Conservation (phyloP, 2,888 invertebrate genomes). For the Nemapogon koenigi region DNA sequence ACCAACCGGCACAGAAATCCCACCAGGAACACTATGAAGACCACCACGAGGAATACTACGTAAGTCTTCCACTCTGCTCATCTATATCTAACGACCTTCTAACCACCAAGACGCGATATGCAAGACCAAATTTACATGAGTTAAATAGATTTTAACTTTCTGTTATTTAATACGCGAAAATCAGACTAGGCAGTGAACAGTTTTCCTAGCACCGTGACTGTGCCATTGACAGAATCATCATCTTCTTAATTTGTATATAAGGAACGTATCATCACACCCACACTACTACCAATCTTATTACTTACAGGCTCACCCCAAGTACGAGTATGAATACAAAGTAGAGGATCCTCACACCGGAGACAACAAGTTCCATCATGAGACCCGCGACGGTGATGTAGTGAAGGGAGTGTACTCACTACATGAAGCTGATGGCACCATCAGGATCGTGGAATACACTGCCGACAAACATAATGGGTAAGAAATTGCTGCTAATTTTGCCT, state of each 20-base stretch:
- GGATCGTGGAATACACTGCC: slow-evolving; percentile 36
- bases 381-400: slow-evolving; percentile 7
- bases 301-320: slow-evolving; percentile 28
- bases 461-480: slow-evolving; percentile 30
- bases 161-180: too few species aligned
- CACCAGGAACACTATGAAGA: slow-evolving; percentile 31
- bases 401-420: slow-evolving; percentile 23
- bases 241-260: too few species aligned
- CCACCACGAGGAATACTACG: slow-evolving; percentile 23
- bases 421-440: slow-evolving; percentile 36
- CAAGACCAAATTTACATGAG: too few species aligned
- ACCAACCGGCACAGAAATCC: slow-evolving; percentile 20
- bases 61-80: background rate
- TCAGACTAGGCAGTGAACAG: too few species aligned
- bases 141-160: too few species aligned
- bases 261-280: background rate
- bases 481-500: too few species aligned
- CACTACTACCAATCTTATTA: background rate
- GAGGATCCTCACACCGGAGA: slow-evolving; percentile 26
- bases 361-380: slow-evolving; percentile 9
- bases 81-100: background rate
- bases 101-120: too few species aligned
- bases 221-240: too few species aligned
- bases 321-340: slow-evolving; percentile 36
- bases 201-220: too few species aligned